phyloP scores from a whole-genome alignment of 2,113 vertebrate genomes.

The Cryptoleucopteryx plumbea region DNA sequence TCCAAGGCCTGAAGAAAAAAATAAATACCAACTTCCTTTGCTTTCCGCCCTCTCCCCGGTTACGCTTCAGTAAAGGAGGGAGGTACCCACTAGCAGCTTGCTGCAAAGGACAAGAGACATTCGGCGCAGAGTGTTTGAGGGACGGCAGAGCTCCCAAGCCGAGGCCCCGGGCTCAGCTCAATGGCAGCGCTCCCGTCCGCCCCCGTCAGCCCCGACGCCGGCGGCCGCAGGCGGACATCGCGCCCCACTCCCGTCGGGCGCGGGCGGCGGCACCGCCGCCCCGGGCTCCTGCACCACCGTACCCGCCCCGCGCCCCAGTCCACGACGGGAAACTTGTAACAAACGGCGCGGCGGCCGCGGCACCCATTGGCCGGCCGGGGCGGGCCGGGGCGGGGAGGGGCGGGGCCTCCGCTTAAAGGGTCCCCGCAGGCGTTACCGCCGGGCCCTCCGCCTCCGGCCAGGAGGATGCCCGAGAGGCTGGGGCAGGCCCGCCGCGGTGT shows the following conservation, averaged over 20 bases:
- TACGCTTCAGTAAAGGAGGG: not conserved
- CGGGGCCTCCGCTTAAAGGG: too few relatives aligned
- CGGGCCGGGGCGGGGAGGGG: too few relatives aligned
- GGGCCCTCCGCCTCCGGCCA: too few relatives aligned
- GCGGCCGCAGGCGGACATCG: not conserved
- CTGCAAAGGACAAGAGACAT: not conserved
- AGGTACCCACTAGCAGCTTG: slow-evolving; percentile 4
- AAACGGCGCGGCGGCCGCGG: too few relatives aligned
- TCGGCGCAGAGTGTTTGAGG: not conserved
- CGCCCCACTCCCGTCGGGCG: not conserved
- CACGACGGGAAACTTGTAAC: too few relatives aligned
- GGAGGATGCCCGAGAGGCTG: too few relatives aligned
- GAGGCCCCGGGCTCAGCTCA: not conserved
- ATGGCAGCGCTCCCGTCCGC: not conserved
- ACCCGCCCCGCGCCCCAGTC: too few relatives aligned
- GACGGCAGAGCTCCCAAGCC: not conserved
- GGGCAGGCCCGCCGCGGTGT: too few relatives aligned
- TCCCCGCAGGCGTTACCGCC: too few relatives aligned
- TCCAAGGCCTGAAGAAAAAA: not conserved
- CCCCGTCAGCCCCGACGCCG: not conserved
- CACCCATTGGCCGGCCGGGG: too few relatives aligned
- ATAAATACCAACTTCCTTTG: not conserved
- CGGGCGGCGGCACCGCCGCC: too few relatives aligned
- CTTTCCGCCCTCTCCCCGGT: not conserved
- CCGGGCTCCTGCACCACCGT: too few relatives aligned